phyloP scores from a whole-genome alignment of 2,888 invertebrate species.

The Slavum lentiscoides region DNA sequence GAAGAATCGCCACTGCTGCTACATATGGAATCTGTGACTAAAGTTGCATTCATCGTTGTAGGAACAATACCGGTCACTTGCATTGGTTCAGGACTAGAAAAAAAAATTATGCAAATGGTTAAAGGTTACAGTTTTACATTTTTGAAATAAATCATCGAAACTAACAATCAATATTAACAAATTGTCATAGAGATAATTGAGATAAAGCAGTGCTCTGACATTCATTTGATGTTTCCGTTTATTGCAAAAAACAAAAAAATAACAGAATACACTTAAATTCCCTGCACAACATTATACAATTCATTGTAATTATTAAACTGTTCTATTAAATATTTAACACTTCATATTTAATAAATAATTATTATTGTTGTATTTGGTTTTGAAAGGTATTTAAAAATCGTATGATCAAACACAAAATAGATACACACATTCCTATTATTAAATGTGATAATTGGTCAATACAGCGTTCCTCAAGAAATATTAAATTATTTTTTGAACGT shows the following conservation, averaged over 20 bases:
- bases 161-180: not conserved
- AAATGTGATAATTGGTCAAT: not conserved
- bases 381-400: not conserved
- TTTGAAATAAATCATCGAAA: no score
- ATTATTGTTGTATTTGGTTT: not conserved
- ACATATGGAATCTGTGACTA: slow-evolving; percentile 48
- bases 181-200: not conserved
- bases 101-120: not conserved
- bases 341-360: not conserved
- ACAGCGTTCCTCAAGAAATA: not conserved
- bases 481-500: no score
- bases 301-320: not conserved
- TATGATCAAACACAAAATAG: not conserved
- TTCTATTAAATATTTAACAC: not conserved
- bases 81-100: slow-evolving; percentile 49
- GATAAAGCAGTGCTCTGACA: no score
- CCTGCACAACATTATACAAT: no score
- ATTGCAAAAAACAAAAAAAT: no score
- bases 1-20: slow-evolving; percentile 50
- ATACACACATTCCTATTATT: not conserved
- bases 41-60: slow-evolving; percentile 47
- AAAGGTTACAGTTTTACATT: not conserved
- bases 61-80: slow-evolving; percentile 49
- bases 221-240: no score
- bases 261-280: no score